Evolutionary conservation across 2,113 vertebrate genomes (phyloP).

Genomic region (Chionodraco myersi): DNA sequence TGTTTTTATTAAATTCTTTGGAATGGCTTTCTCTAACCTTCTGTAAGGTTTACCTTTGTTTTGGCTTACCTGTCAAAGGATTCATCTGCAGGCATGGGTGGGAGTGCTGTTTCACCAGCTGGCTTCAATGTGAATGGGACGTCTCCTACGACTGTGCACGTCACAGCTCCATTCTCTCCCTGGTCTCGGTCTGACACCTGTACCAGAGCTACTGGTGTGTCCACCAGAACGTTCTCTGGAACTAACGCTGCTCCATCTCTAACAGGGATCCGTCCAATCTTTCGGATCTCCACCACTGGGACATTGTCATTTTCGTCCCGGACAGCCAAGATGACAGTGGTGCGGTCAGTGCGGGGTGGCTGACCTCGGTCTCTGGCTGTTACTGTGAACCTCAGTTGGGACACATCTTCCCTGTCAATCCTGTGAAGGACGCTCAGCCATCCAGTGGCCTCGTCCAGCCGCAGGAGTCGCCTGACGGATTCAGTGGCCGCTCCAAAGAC

Average conservation of each 20-base stretch:
- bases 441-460: slow-evolving; percentile 92
- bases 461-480: slow-evolving; percentile 89
- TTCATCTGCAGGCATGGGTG: slow-evolving; percentile 83
- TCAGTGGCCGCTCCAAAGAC: slow-evolving; percentile 95
- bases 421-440: slow-evolving; percentile 96
- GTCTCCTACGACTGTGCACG: slow-evolving; percentile 95
- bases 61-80: slow-evolving; percentile 88
- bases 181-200: slow-evolving; percentile 96
- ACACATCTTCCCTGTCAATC: slow-evolving; percentile 95
- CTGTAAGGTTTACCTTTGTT: slow-evolving; percentile 9
- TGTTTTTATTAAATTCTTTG: background rate
- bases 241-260: slow-evolving; percentile 92
- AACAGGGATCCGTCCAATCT: slow-evolving; percentile 94
- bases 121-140: slow-evolving; percentile 97
- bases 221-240: slow-evolving; percentile 94
- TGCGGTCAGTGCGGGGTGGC: slow-evolving; percentile 92
- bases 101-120: slow-evolving; percentile 85
- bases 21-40: background rate
- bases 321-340: slow-evolving; percentile 92
- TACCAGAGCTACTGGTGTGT: slow-evolving; percentile 94
- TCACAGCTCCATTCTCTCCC: slow-evolving; percentile 96
- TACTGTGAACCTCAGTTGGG: slow-evolving; percentile 92
- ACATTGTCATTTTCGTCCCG: slow-evolving; percentile 97
- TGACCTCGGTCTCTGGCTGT: slow-evolving; percentile 93
- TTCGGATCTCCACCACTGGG: slow-evolving; percentile 93